Conservation (phyloP, 2,797 vertebrate species). For the Lithobates sylvaticus region DNA sequence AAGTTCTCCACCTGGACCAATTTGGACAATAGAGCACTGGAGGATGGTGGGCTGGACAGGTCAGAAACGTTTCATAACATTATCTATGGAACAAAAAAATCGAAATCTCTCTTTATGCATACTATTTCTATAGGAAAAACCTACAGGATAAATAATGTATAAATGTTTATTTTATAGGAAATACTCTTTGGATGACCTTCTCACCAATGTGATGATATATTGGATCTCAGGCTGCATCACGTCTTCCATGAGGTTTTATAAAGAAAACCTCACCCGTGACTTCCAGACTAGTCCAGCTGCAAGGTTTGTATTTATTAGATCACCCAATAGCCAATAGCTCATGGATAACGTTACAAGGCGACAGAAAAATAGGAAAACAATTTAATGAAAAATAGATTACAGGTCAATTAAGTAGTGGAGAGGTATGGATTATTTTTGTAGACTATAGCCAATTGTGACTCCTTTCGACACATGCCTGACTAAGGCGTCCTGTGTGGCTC, state of each 20-base stretch:
- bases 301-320: slow-evolving; percentile 68
- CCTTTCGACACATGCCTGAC: too few species aligned
- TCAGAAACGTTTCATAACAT: slow-evolving; percentile 64
- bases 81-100: too few species aligned
- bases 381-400: too few species aligned
- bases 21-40: slow-evolving; percentile 73
- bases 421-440: too few species aligned
- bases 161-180: slow-evolving; percentile 73
- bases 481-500: too few species aligned
- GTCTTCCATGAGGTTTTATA: slow-evolving; percentile 92
- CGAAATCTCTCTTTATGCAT: too few species aligned
- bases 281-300: slow-evolving; percentile 40
- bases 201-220: slow-evolving; percentile 91
- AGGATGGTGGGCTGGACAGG: slow-evolving; percentile 86
- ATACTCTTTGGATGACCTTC: slow-evolving; percentile 85
- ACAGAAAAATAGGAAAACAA: too few species aligned
- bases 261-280: slow-evolving; percentile 79
- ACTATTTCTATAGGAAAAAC: too few species aligned
- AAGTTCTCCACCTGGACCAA: slow-evolving; percentile 90
- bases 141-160: neutral
- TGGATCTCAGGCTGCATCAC: slow-evolving; percentile 86
- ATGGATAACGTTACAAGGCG: too few species aligned
- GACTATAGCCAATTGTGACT: too few species aligned
- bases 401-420: too few species aligned
- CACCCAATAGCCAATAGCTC: too few species aligned